These are phyloP conservation scores for Strigops habroptila DNA, from an alignment of 2,113 vertebrate species.

Conservation along the genomic window DNA sequence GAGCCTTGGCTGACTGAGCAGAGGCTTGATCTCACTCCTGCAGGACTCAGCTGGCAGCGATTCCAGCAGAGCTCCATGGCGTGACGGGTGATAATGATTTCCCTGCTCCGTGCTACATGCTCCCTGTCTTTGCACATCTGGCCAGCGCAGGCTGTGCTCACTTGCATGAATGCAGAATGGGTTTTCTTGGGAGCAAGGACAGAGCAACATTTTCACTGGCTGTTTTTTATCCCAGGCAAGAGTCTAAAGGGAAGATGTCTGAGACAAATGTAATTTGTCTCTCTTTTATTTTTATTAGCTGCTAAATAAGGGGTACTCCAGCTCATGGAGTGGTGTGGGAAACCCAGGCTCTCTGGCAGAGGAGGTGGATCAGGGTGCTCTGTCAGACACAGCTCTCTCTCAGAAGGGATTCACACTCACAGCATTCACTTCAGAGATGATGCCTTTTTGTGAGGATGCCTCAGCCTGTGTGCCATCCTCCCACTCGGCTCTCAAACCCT, in stretches of 20 bases:
- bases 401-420: not conserved
- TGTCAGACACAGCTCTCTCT: not conserved
- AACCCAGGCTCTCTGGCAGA: not conserved
- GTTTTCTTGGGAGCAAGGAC: not conserved
- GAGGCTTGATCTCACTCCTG: not conserved
- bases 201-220: not conserved
- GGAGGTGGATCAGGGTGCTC: not conserved
- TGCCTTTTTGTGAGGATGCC: not conserved
- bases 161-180: not conserved
- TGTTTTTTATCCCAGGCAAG: not conserved
- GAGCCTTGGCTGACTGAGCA: not conserved
- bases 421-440: not conserved
- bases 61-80: not conserved
- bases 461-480: not conserved
- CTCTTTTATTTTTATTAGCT: not conserved
- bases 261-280: not conserved
- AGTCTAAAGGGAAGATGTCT: not conserved
- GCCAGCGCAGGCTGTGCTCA: not conserved
- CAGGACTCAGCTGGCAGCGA: not conserved
- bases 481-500: not conserved
- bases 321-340: not conserved
- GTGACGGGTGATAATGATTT: rapidly evolving
- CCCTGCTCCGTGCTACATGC: not conserved
- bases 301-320: not conserved
- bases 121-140: not conserved